Evolutionary conservation across 2,113 vertebrate species (phyloP), one percentile per base, ranked within the genome.

Genomic region (Callipepla squamata): DNA sequence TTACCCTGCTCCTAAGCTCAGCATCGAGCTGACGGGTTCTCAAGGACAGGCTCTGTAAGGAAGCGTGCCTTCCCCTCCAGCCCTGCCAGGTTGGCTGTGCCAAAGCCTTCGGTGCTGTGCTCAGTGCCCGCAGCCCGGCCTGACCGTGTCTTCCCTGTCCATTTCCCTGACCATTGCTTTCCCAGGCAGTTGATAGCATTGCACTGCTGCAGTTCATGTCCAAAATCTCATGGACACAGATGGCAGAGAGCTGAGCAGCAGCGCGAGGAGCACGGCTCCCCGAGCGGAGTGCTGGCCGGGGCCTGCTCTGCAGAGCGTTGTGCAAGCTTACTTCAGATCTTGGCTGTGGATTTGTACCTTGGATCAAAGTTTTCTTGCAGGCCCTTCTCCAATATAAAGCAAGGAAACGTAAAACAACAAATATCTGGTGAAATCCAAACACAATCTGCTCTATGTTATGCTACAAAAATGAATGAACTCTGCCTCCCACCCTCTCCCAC

Each of bases 401-500:
- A 45, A 58, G 84, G 96, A 73, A 73, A 93, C 48, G 21, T 96
- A 91, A 66, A 96, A 96, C 95, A 96, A 95, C 89, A 95, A 95
- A 87, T 90, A 96, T n/a, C 92, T 23, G 3, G 73, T 51, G 90
- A 84, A 96, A 95, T 96, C 91, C 91, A 96, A 96, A 96, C 94
- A 95, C 83, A 53, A 87, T 81, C 89, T 93, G 91, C 80, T 90
- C 92, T 14, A 79, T 95, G 94, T 93, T 95, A 90, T 95, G 92
- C 89, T 94, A 58, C 86, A 93, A 93, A 76, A 96, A 95, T 95
- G 95, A 94, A 96, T 93, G 95, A 96, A 90, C 95, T 95, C 83
- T 94, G 88, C 88, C 83, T 96, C 96, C 94, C 96, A 96, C 95
- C 95, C 95, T 93, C 90, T 95, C 94, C 91, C 96, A 92, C 96